phyloP scores from a whole-genome alignment of 2,797 vertebrate species.

The Clarias pachynema region DNA sequence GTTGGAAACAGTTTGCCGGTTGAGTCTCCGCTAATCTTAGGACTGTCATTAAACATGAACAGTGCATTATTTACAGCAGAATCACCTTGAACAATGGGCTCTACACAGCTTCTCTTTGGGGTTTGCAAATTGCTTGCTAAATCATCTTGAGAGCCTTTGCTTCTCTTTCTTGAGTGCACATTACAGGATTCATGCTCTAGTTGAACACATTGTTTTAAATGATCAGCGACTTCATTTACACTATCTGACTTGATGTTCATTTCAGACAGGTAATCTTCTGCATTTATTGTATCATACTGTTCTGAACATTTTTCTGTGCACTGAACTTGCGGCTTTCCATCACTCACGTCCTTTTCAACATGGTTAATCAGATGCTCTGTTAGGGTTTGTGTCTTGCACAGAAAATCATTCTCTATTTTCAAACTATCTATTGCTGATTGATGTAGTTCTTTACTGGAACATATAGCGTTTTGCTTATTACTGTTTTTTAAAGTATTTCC shows the following conservation, averaged over 20 bases:
- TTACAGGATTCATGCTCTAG: slow-evolving; percentile 54
- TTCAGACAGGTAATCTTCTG: slow-evolving; percentile 51
- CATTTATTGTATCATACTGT: slow-evolving; percentile 42
- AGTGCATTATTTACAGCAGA: not conserved
- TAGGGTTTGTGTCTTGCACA: slow-evolving; percentile 11
- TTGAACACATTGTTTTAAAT: slow-evolving; percentile 46
- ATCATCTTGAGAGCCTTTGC: slow-evolving; percentile 64
- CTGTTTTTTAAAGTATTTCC: not conserved
- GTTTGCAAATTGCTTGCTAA: slow-evolving; percentile 68
- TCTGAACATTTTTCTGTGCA: slow-evolving; percentile 40
- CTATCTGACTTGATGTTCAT: slow-evolving; percentile 37
- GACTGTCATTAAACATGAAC: not conserved
- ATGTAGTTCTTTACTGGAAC: not conserved
- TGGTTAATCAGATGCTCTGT: not conserved
- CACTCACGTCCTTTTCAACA: not conserved
- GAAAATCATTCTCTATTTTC: not conserved
- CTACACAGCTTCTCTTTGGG: slow-evolving; percentile 65
- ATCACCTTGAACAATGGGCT: slow-evolving; percentile 1
- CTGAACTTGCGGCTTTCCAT: slow-evolving; percentile 24
- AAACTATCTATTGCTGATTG: not conserved
- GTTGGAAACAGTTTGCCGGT: slow-evolving; percentile 39
- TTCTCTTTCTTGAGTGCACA: slow-evolving; percentile 69
- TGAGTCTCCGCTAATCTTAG: slow-evolving; percentile 8
- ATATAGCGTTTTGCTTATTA: not conserved
- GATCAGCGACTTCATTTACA: not conserved